Percentiles rank a stretch among this genome's conserved stretches.
These are phyloP conservation scores for Epinephelus lanceolatus DNA, from an alignment of 2,113 vertebrate species.

Conservation along the genomic window DNA sequence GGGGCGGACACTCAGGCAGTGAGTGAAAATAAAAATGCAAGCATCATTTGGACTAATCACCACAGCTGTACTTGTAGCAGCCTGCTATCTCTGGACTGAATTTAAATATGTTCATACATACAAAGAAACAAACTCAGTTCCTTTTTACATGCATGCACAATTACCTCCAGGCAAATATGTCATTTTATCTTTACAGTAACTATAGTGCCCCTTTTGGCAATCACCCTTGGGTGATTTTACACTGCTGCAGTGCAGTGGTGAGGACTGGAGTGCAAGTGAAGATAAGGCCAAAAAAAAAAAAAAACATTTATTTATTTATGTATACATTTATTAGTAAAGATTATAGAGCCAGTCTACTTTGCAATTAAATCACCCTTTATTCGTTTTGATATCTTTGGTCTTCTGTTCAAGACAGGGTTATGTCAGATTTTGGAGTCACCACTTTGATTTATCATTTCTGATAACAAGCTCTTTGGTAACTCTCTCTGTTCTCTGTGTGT, in stretches of 20 bases:
- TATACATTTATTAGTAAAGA: no score
- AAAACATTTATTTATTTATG: no score
- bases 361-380: no score
- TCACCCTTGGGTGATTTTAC: background rate
- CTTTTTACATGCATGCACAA: background rate
- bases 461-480: background rate
- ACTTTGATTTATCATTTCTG: background rate
- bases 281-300: background rate
- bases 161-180: background rate
- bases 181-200: background rate
- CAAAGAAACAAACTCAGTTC: no score
- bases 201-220: background rate
- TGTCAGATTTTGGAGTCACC: background rate
- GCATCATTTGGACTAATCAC: constrained; percentile 11
- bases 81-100: no score
- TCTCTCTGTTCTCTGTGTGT: background rate
- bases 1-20: background rate
- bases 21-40: constrained; percentile 13
- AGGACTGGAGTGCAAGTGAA: background rate
- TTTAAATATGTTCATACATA: no score
- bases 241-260: background rate
- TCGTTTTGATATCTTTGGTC: background rate
- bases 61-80: constrained; percentile 27
- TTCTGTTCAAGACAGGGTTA: background rate
- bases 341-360: no score